A percentile compares a stretch with the other conserved stretches of the same genome.
Evolutionary conservation across 2,888 invertebrate species (phyloP).

Genomic region (Dugesia japonica): DNA sequence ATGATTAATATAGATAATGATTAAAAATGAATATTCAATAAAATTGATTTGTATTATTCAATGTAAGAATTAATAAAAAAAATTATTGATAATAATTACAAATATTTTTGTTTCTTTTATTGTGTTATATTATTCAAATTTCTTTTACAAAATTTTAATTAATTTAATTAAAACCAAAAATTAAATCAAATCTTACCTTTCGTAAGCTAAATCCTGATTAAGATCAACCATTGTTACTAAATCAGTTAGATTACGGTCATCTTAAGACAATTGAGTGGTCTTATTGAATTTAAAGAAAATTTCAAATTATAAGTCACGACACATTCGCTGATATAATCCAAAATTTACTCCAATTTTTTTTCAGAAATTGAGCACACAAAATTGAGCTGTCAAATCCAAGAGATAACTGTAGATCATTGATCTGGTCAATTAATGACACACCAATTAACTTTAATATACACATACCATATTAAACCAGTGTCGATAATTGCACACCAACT

Average conservation of each 20-base stretch:
- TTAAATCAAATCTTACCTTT: neutral
- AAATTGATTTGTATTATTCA: no score
- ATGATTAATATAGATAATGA: no score
- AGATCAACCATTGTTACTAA: neutral
- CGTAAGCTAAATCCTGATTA: slow-evolving; percentile 2
- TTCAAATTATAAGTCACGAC: neutral
- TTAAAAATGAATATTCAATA: no score
- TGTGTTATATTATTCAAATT: no score
- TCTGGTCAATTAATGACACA: slow-evolving; percentile 12
- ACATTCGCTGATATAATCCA: neutral
- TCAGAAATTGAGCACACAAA: slow-evolving; percentile 17
- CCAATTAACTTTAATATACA: neutral
- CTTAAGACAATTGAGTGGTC: neutral
- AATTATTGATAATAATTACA: no score
- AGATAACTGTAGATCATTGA: slow-evolving; percentile 20
- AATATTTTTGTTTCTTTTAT: no score
- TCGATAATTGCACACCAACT: neutral
- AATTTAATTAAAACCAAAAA: no score
- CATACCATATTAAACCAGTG: neutral
- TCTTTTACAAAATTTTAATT: no score
- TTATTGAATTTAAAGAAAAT: neutral
- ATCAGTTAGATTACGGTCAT: neutral
- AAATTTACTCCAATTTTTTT: neutral
- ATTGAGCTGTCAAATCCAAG: slow-evolving; percentile 8
- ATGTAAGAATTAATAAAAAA: no score